Base-by-base conservation (phyloP, 1,140 invertebrate genomes). In the Drosophila rhopaloa region DNA sequence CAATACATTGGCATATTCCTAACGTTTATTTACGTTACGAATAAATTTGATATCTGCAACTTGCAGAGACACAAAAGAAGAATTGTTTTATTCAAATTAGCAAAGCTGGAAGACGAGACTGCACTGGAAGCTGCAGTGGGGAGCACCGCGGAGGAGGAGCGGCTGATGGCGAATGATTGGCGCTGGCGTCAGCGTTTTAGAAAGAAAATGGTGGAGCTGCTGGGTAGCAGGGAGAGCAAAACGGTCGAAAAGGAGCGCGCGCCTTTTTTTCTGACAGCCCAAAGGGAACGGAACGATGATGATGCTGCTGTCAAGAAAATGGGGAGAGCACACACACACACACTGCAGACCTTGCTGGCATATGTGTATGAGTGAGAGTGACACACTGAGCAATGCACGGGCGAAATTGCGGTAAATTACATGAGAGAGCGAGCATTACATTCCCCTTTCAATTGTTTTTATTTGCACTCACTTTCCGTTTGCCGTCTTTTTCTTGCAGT, bases 391-490 rank as follows among this genome's bases (percentile, higher is more conserved):
- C 67, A 85, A 80, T 77, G 81, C 76, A 84, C 38, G 61, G 62
- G 76, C 72, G 78, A 83, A 86, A 86, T 79, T 88, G 84, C 83
- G 83, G 83, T 67, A 88, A 79, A 88, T 88, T 88, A 86, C 83
- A 86, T 88, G 82, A 86, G 75, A 76, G 54, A 59, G 61, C 41
- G 32, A 51, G 60, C 44, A 55, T 58, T 51, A 58, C 60, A 76
- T 59, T 79, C 70, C 66, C 71, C 56, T 48, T 57, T 50, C 79
- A 86, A 86, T 88, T 88, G 83, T 86, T 86, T 86, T 88, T 63
- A 54, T 86, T 86, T 86, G 67, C 83, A 76, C 83, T 81, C 75
- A 79, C 71, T 86, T 86, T 84, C 81, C 72, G 77, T 81, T 50
- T 14, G 76, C 73, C 59, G 81, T 80, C 70, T 83, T 76, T 40